These are phyloP conservation scores for Umimayanthus kanabou DNA, from an alignment of 92 coral and sea anemone species.

Conservation along the genomic window DNA sequence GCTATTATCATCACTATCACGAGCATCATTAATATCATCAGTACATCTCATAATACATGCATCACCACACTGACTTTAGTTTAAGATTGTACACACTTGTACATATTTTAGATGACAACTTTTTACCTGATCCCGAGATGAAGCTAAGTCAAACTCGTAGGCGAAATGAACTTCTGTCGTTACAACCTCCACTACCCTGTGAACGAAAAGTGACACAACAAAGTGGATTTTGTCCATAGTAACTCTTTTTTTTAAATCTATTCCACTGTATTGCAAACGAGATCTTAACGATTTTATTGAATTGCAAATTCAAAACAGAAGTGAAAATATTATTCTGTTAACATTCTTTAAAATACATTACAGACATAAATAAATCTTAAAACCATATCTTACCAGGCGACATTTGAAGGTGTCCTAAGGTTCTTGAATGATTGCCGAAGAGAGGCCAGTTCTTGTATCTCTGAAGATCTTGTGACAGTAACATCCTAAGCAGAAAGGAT, in stretches of 20 bases:
- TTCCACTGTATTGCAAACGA: too few relatives aligned
- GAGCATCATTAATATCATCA: too few relatives aligned
- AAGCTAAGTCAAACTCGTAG: slow-evolving; percentile 83
- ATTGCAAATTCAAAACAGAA: too few relatives aligned
- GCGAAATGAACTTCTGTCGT: slow-evolving; percentile 74
- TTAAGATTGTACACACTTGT: too few relatives aligned
- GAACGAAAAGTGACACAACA: not conserved
- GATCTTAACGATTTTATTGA: too few relatives aligned
- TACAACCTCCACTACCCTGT: slow-evolving; percentile 73
- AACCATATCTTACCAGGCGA: slow-evolving; percentile 63
- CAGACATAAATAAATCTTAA: not conserved
- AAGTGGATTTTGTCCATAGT: not conserved
- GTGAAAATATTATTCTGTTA: too few relatives aligned
- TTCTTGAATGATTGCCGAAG: slow-evolving; percentile 62
- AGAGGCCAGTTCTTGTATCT: slow-evolving; percentile 62
- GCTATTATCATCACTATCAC: too few relatives aligned
- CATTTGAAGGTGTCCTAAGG: slow-evolving; percentile 68
- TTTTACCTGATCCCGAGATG: slow-evolving; percentile 86
- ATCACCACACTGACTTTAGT: too few relatives aligned
- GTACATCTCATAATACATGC: too few relatives aligned
- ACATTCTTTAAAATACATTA: not conserved
- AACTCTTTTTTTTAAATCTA: not conserved
- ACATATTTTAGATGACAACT: not conserved
- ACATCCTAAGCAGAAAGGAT: slow-evolving; percentile 54
- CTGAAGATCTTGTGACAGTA: slow-evolving; percentile 57